Evolutionary conservation across 2,888 invertebrate genomes (phyloP).

Genomic region (Stenurella melanura): DNA sequence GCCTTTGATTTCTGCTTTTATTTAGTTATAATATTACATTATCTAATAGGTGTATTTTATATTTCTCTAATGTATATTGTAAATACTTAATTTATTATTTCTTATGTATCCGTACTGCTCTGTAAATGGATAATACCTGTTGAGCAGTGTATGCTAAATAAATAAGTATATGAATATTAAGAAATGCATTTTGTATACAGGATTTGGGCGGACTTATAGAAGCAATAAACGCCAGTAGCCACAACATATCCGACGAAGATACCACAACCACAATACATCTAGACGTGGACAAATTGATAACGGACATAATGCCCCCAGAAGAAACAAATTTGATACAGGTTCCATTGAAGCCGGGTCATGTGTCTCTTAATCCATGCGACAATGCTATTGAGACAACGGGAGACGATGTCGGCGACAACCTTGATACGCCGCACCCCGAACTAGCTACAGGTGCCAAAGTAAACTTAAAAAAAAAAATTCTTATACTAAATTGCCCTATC

Average conservation of each 20-base stretch:
- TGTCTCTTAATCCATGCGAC: slow-evolving; percentile 69
- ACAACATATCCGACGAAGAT: not conserved
- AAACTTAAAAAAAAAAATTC: too few species aligned
- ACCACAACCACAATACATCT: slow-evolving; percentile 37
- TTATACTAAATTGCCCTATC: too few species aligned
- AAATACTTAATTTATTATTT: too few species aligned
- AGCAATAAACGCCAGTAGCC: slow-evolving; percentile 24
- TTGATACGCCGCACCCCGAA: slow-evolving; percentile 68
- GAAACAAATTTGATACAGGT: slow-evolving; percentile 67
- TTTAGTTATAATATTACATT: too few species aligned
- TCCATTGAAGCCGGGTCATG: slow-evolving; percentile 66
- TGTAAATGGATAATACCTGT: too few species aligned
- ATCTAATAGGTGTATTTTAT: too few species aligned
- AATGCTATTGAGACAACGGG: slow-evolving; percentile 70
- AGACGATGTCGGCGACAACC: slow-evolving; percentile 69
- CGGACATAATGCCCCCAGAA: slow-evolving; percentile 65
- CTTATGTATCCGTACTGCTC: too few species aligned
- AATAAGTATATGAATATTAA: not conserved
- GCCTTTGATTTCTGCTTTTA: too few species aligned
- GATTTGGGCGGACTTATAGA: slow-evolving; percentile 25
- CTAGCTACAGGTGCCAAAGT: slow-evolving; percentile 66
- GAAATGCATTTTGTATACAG: slow-evolving; percentile 28
- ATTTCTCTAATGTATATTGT: too few species aligned
- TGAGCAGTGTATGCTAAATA: too few species aligned
- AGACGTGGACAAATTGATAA: slow-evolving; percentile 63